These are phyloP conservation scores for Leucoraja erinaceus DNA, from an alignment of 2,113 vertebrate genomes.

Conservation along the genomic window DNA sequence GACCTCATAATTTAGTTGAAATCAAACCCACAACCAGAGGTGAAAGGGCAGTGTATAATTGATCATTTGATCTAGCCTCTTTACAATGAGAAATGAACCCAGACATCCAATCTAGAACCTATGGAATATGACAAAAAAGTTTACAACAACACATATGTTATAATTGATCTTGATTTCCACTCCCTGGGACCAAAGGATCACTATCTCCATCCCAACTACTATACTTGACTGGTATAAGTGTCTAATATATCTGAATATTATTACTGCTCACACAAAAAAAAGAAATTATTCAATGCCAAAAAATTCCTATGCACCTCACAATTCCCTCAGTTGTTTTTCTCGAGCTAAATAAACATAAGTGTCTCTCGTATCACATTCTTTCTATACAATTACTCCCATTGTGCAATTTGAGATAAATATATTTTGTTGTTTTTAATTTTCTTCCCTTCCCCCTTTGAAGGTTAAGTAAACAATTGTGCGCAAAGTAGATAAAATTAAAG, in stretches of 20 bases:
- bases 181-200: neutral
- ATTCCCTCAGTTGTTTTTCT: neutral
- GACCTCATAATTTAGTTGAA: neutral
- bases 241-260: neutral
- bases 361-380: constrained; percentile 6
- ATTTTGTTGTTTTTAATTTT: neutral
- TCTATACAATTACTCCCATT: constrained; percentile 3
- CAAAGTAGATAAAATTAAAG: neutral
- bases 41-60: neutral
- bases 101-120: neutral
- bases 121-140: neutral
- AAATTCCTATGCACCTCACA: neutral
- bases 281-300: neutral
- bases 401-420: constrained; percentile 17
- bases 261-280: neutral
- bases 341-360: neutral
- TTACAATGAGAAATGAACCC: neutral
- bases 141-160: neutral
- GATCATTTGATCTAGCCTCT: neutral
- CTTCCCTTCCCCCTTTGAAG: neutral
- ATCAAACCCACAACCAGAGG: neutral
- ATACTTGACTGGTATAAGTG: constrained; percentile 4
- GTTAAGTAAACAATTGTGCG: constrained; percentile 11
- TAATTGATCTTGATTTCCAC: neutral
- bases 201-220: neutral